Evolutionary conservation across 1,140 invertebrate genomes (phyloP), one percentile per base, ranked within the genome.

Genomic region (Dysdera silvatica): DNA sequence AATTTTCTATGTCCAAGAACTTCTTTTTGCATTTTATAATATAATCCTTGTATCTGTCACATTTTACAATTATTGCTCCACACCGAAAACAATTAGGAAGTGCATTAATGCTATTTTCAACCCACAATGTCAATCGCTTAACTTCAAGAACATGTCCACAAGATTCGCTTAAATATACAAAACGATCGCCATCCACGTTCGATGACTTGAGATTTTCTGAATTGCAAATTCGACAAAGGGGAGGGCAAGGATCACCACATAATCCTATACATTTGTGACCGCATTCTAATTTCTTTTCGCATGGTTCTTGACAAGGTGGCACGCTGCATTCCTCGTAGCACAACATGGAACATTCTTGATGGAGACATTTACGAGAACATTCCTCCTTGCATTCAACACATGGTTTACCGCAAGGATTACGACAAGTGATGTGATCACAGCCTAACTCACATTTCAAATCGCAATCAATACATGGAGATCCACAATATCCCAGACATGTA

Each of bases 71-170:
- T 5, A 45, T 18, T 18, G 4, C 24, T 10, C 4, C 16, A n/a
- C 61, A 63, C n/a, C 14, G 5, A 16, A 53, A 53, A 56, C 61
- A 63, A 31, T 40, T 3, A 0, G 61, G 61, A 18, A 43, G 67
- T 18, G 43, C 63, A 0, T 55, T 48, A 10, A 77, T 71, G 2
- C 72, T 61, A 26, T 57, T 69, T 20, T 74, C 67, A 67, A 84
- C 74, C 74, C 82, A 79, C 43, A 70, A 71, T 67, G 84, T 80
- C 71, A 86, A 68, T 37, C 76, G 79, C 7, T 75, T 69, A 18
- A 76, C 72, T 71, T 85, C 84, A 66, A 87, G 71, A 4, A 79
- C 66, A 71, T 87, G 85, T 5, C 74, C 70, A 72, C 85, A 87
- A 70, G 87, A 83, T 67, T 81, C 73, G 18, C 87, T 71, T 32